Conservation (phyloP, 2,888 invertebrate species). For the Ethmia dodecea region DNA sequence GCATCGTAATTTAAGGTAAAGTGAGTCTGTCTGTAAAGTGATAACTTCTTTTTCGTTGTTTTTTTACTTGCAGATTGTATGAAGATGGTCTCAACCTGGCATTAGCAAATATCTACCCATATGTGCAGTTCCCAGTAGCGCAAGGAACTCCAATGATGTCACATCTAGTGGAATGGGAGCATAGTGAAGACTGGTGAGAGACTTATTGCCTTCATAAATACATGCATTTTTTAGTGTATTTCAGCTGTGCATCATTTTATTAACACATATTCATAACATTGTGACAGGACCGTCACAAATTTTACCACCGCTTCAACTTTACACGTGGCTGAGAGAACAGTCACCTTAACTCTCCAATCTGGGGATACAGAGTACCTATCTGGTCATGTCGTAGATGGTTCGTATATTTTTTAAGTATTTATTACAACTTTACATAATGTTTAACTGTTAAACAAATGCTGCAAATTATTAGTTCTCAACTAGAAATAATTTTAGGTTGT, state of each 20-base stretch:
- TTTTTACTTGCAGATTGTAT: constrained; percentile 84
- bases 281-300: not conserved
- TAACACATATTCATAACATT: not conserved
- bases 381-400: constrained; percentile 92
- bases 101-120: constrained; percentile 86
- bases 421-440: too few species aligned
- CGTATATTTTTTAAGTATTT: too few species aligned
- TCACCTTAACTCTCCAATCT: constrained; percentile 78
- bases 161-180: constrained; percentile 91
- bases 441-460: too few species aligned
- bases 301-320: not conserved
- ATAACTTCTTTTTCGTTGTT: too few species aligned
- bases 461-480: too few species aligned
- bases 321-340: constrained; percentile 80
- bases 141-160: constrained; percentile 91
- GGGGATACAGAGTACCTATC: constrained; percentile 83
- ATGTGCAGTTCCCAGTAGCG: constrained; percentile 88
- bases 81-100: constrained; percentile 86
- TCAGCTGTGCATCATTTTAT: not conserved
- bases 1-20: not conserved
- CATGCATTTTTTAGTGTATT: not conserved
- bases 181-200: constrained; percentile 87
- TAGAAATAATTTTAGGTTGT: too few species aligned
- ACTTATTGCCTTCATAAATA: too few species aligned
- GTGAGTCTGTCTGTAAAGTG: too few species aligned